Conservation (phyloP, 2,797 vertebrate species). For the Dipus sagitta region DNA sequence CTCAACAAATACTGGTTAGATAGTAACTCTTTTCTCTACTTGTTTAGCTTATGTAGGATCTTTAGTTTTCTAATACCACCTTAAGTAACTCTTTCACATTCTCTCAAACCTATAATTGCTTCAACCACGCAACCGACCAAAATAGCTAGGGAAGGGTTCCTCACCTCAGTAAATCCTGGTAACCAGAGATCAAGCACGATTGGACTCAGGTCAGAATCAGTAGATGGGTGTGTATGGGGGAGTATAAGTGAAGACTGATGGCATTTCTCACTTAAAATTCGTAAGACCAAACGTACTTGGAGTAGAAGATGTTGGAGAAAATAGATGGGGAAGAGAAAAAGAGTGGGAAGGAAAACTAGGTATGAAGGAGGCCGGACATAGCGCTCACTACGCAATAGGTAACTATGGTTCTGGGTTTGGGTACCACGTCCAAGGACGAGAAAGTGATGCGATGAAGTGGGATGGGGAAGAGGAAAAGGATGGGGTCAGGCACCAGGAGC, state of each 20-base stretch:
- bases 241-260: neutral
- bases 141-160: neutral
- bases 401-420: neutral
- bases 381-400: neutral
- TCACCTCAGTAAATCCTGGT: neutral
- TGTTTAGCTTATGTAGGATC: neutral
- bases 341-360: conserved; percentile 26
- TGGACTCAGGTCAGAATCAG: neutral
- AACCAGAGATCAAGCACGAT: neutral
- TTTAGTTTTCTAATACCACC: neutral
- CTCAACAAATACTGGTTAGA: neutral
- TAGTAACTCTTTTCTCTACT: conserved; percentile 40
- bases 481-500: neutral
- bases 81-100: neutral
- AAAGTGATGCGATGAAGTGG: neutral
- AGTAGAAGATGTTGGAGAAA: conserved; percentile 44
- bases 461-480: neutral
- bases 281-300: conserved; percentile 15
- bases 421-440: neutral
- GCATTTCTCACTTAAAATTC: conserved; percentile 41
- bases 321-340: conserved; percentile 37
- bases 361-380: neutral
- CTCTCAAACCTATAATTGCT: neutral
- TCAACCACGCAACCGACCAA: neutral
- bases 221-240: neutral